Evolutionary conservation across 2,888 invertebrate genomes (phyloP), one percentile per base, ranked within the genome.

Genomic region (Nudaria mundana): DNA sequence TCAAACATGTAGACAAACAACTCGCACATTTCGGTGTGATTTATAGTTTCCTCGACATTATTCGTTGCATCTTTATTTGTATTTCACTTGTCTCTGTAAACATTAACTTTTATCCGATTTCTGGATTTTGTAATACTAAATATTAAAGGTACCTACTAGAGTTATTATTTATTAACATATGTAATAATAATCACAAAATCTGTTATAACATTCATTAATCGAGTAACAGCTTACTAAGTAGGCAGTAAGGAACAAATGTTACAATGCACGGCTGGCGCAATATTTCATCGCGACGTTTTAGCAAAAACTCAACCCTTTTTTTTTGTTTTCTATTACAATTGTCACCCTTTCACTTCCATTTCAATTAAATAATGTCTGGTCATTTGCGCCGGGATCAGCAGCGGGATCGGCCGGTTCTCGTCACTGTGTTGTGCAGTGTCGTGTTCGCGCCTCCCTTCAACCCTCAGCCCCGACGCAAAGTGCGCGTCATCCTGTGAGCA

Each of bases 311-410:
- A 74, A 82, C 81, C 85, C 86, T 79, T 87, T 86, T 73, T n/a
- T n/a, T 82, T 82, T 79, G 80, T 81, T 81, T 86, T 84, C 77
- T 84, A 85, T 81, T 78, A 80, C 87, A 81, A 86, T 87, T 84
- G 87, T 88, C 87, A 88, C 88, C 88, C 88, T 86, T 87, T 88
- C 63, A 79, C 78, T 85, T 81, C 68, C 67, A 85, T 83, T 87
- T 88, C 87, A 87, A 88, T 88, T 88, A 88, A 87, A 88, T 88
- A 87, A 88, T 88, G 86, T 88, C 86, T 88, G 88, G 88, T 88
- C 88, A 88, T 86, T 88, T 85, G 86, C 77, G 81, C 75, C 78
- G 71, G 78, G 33, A 16, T 75, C 63, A 66, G 63, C 60, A 48
- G 54, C 37, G 37, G 46, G 46, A 40, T 5, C 34, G 46, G 49